Conservation (phyloP, 2,888 invertebrate species). For the Ectemnius continuus region DNA sequence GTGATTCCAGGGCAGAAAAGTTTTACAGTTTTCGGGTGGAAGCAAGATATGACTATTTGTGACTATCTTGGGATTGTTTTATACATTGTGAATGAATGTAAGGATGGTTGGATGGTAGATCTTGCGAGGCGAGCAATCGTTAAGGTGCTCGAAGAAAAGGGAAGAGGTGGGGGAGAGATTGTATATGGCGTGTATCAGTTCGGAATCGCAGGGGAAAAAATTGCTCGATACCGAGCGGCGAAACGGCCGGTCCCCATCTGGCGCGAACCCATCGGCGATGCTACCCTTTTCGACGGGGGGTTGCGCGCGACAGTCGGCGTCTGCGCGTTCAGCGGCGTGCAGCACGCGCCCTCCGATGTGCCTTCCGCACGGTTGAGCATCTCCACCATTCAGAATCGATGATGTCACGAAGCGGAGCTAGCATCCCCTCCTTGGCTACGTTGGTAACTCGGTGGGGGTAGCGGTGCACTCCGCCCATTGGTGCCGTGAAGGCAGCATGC, state of each 20-base stretch:
- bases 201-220: neutral
- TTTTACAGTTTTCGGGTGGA: neutral
- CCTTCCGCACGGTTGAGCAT: conserved; percentile 77
- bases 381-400: conserved; percentile 78
- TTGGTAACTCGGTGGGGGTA: conserved; percentile 43
- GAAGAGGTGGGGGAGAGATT: neutral
- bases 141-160: no score
- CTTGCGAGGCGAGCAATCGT: no score
- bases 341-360: conserved; percentile 75
- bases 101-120: no score
- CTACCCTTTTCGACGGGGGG: conserved; percentile 41
- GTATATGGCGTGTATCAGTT: neutral
- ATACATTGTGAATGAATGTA: no score
- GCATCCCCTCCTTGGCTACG: conserved; percentile 57
- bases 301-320: conserved; percentile 49
- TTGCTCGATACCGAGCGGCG: conserved; percentile 31
- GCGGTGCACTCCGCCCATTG: conserved; percentile 60
- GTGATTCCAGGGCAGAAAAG: neutral
- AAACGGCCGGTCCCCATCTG: conserved; percentile 66
- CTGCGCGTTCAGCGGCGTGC: conserved; percentile 54
- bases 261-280: conserved; percentile 54
- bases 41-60: neutral
- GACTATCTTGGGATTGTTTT: no score
- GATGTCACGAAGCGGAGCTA: conserved; percentile 72
- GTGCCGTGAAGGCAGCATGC: conserved; percentile 53